These are phyloP conservation scores for Pseudochirops cupreus DNA, from an alignment of 2,797 vertebrate genomes.

Conservation along the genomic window DNA sequence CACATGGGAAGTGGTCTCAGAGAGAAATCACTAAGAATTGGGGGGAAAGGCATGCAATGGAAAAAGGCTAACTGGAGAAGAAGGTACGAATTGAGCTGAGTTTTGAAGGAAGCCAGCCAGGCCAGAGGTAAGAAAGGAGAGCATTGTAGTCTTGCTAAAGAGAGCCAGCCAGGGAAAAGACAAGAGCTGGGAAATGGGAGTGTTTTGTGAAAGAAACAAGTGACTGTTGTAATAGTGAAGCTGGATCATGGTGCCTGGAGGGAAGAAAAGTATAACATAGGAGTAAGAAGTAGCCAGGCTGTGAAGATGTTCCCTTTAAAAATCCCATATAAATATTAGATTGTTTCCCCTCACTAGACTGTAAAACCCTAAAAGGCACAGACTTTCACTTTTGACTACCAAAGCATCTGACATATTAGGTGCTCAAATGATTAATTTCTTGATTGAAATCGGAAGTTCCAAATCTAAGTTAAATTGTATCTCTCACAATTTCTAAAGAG, in stretches of 20 bases:
- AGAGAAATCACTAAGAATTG: background rate
- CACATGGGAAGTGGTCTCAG: background rate
- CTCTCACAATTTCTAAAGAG: background rate
- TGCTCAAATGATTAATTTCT: background rate
- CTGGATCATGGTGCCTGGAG: background rate
- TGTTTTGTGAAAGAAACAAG: background rate
- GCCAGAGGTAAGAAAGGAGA: background rate
- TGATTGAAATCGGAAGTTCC: background rate
- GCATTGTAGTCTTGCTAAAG: background rate
- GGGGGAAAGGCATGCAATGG: background rate
- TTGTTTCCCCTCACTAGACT: background rate
- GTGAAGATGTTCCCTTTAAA: background rate
- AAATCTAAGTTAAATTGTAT: background rate
- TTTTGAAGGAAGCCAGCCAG: background rate
- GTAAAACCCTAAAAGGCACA: background rate
- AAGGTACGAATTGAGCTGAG: background rate
- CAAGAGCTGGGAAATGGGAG: background rate
- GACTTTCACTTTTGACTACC: background rate
- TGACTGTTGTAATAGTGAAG: background rate
- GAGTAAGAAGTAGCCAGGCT: background rate
- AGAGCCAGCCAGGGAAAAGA: background rate
- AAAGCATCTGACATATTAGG: background rate
- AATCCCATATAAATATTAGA: background rate
- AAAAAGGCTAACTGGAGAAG: background rate
- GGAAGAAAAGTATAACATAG: background rate